Evolutionary conservation across 2,888 invertebrate species (phyloP), one percentile per base, ranked within the genome.

Genomic region (Thymelicus lineola): DNA sequence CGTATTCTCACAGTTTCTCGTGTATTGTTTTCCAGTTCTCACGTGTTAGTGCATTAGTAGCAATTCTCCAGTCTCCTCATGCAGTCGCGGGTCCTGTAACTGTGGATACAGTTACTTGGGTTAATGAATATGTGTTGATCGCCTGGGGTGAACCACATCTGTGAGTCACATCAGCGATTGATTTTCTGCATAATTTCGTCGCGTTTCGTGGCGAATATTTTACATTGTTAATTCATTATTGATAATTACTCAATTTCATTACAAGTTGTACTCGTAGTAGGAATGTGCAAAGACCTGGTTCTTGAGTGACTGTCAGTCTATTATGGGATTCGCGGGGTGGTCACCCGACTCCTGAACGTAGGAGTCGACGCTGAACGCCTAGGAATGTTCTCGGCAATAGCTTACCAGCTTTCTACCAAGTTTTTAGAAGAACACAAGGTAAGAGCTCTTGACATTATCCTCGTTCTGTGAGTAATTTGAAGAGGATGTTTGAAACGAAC

Each of bases 1-100:
- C 80, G 80, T 80, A 86, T 88, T 93, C 90, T 83, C 92, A 91
- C 91, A 92, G 91, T 92, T 91, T 92, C 91, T 84, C 87, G 86
- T 84, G 87, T 82, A 91, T 92, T 91, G 91, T 93, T 83, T 88
- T 77, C 75, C 77, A 75, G 84, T 88, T 93, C 91, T 89, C 92
- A 91, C 91, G 91, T 85, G 85, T 83, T 80, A 80, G 75, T 79
- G 79, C 79, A 82, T 81, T 83, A 65, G 45, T 28, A 38, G 53
- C 46, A 28, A 35, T 0, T 45, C 53, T 35, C 9, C 45, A 35
- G 0, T 45, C 53, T 35, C 9, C 45, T 45, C 46, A 35, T 42
- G 60, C 55, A 70, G 65, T n/a, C 46, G 65, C 46, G 42, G 12
- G 60, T 65, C 55, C 58, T 42, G 36, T 65, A 36, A 60, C 6